phyloP scores from a whole-genome alignment of 2,113 vertebrate species.

The Chauna torquata region DNA sequence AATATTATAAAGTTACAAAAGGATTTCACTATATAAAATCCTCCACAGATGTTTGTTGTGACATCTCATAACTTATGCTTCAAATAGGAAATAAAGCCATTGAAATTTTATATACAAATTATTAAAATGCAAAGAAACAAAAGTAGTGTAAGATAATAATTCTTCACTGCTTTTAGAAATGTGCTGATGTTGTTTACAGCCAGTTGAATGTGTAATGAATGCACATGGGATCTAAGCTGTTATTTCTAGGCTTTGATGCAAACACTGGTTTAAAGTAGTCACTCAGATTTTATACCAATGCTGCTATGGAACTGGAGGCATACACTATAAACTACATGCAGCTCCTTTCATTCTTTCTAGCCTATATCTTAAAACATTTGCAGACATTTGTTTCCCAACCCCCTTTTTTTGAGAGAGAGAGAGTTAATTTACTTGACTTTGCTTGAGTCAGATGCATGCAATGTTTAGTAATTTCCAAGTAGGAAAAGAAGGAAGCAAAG shows the following conservation, averaged over 20 bases:
- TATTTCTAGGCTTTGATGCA: neutral
- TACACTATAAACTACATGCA: neutral
- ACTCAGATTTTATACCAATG: neutral
- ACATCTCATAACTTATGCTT: neutral
- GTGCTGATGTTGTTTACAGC: neutral
- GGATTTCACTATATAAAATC: neutral
- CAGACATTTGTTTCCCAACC: neutral
- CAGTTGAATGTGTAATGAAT: neutral
- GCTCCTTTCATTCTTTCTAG: neutral
- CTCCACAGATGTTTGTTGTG: neutral
- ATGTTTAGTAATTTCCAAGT: neutral
- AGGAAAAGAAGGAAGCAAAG: neutral
- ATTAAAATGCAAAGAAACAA: neutral
- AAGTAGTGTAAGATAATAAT: neutral
- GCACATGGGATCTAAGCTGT: neutral
- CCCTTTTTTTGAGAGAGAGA: neutral
- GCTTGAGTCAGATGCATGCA: neutral
- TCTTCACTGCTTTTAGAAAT: neutral
- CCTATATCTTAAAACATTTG: neutral
- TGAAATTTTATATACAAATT: neutral
- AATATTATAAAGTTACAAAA: neutral
- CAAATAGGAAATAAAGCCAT: neutral
- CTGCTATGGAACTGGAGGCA: neutral
- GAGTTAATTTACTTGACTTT: neutral
- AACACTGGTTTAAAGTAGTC: neutral